A percentile compares a stretch with the other conserved stretches of the same genome.
These are phyloP conservation scores for Sardinella longiceps DNA, from an alignment of 2,797 vertebrate genomes.

Conservation along the genomic window DNA sequence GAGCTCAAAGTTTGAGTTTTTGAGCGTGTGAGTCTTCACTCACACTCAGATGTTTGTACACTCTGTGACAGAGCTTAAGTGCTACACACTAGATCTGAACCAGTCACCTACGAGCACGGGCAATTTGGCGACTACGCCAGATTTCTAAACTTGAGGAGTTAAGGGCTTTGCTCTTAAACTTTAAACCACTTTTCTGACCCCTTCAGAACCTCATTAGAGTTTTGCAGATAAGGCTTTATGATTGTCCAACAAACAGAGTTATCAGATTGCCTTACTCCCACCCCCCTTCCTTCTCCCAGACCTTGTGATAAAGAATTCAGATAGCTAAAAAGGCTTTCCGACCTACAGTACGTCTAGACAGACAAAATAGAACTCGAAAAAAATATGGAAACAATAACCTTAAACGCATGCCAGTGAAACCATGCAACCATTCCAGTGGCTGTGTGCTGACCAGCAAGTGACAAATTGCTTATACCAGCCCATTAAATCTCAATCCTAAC, in stretches of 20 bases:
- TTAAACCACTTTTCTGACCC: neutral
- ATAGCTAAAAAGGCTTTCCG: neutral
- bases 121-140: neutral
- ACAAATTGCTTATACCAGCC: neutral
- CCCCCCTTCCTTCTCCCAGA: neutral
- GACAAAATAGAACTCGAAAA: neutral
- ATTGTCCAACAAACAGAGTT: constrained; percentile 2
- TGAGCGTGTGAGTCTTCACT: neutral
- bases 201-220: neutral
- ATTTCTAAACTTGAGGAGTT: neutral
- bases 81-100: neutral
- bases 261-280: neutral
- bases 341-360: neutral
- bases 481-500: neutral
- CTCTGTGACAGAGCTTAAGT: neutral
- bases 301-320: neutral
- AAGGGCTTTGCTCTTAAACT: neutral
- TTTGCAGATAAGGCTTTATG: neutral
- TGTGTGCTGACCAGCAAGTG: neutral
- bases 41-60: neutral
- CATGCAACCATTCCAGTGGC: neutral
- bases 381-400: neutral
- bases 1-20: neutral
- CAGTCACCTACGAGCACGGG: neutral
- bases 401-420: neutral